These are phyloP conservation scores for Porphyrio hochstetteri DNA, from an alignment of 2,113 vertebrate genomes.

Conservation along the genomic window DNA sequence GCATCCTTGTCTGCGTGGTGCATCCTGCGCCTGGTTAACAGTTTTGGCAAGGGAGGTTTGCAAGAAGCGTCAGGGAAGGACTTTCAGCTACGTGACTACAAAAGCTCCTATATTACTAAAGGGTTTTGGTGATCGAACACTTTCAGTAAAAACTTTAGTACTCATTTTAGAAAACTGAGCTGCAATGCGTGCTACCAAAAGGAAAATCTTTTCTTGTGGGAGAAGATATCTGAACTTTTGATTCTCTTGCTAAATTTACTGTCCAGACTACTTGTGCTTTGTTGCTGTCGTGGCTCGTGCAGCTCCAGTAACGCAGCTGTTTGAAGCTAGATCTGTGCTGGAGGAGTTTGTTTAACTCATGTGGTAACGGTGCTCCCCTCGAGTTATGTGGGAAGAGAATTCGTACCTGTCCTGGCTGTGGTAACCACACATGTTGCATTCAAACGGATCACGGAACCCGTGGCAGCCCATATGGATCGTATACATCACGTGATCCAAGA, in stretches of 20 bases:
- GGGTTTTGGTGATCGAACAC: slow-evolving; percentile 36
- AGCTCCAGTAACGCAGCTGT: background rate
- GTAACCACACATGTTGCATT: slow-evolving; percentile 98
- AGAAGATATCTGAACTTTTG: background rate
- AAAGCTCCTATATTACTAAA: slow-evolving; percentile 63
- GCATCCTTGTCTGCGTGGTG: background rate
- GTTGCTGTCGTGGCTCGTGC: background rate
- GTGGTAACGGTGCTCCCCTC: slow-evolving; percentile 94
- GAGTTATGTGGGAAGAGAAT: slow-evolving; percentile 97
- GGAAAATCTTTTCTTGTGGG: background rate
- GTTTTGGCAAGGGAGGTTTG: background rate
- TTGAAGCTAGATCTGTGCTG: background rate
- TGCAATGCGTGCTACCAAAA: slow-evolving; percentile 16
- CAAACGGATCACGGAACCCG: slow-evolving; percentile 95
- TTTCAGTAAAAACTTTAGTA: slow-evolving; percentile 56
- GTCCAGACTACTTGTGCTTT: slow-evolving; percentile 1
- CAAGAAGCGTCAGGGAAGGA: slow-evolving; percentile 43
- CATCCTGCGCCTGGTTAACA: background rate
- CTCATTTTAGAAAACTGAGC: slow-evolving; percentile 58
- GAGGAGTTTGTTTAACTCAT: slow-evolving; percentile 70
- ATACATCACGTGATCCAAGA: slow-evolving; percentile 99
- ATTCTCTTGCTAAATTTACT: background rate
- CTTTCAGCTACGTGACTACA: slow-evolving; percentile 47
- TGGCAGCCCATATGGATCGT: slow-evolving; percentile 99
- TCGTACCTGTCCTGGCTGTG: slow-evolving; percentile 97